Base-by-base conservation (phyloP, 2,113 vertebrate genomes). In the Podarcis cretensis region DNA sequence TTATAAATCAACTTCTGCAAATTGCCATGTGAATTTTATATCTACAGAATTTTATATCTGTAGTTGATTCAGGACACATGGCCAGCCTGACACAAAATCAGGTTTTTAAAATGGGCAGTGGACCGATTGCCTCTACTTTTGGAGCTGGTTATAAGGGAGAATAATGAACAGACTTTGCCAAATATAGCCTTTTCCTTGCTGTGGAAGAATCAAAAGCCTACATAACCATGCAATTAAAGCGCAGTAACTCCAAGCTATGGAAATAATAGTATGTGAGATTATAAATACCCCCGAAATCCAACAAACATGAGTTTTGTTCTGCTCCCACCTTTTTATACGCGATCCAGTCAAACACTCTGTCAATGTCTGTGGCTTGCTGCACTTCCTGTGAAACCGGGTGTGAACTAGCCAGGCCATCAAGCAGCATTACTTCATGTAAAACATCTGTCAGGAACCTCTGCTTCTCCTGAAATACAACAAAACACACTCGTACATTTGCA, bases 381-480 rank as follows among this genome's bases (percentile, higher is more conserved):
- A 99, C 99, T 89, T 99, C 98, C 96, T 99, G 99, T 37, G 98
- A 99, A 71, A 99, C 98, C 0, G 99, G 98, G 92, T 99, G 99
- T 82, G 99, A 99, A 94, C 98, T 98, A 89, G 98, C 96, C 90
- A 99, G 95, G 16, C 99, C 99, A 1, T 99, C 99, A 92, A 99
- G 94, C 71, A 99, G 94, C 98, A 99, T 99, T 93, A 99, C 98
- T 96, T 99, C 98, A 59, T 99, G 99, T 5, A 99, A 97, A 87
- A 99, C 98, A 87, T 99, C 99, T 0, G 99, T 99, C 95, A 99
- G 97, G 95, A 99, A 99, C 20, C 99, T 98, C 83, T 99, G 99
- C 75, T 99, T 99, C 97, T 99, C 99, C 99, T 99, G 96, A 89
- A 97, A 97, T 77, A 94, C 63, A 97, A 88, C 30, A 93, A 25